Base-by-base conservation (phyloP, 2,888 invertebrate genomes). In the Philonicus albiceps region DNA sequence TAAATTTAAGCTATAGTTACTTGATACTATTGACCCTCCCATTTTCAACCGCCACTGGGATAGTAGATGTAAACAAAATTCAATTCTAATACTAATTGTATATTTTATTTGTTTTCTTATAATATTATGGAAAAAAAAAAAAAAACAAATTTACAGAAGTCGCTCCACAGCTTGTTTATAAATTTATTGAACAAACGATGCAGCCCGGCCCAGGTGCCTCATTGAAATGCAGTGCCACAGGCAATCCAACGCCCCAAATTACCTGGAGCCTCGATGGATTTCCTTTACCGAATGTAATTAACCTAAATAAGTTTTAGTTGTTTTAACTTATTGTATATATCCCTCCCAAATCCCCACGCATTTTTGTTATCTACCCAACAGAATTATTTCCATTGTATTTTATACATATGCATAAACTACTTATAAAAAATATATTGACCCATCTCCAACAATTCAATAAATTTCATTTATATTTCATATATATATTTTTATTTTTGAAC, bases 121-220 rank as follows among this genome's bases (percentile, higher is more conserved):
- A 43, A 43, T 64, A 27, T 27, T 27, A 11, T 64, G 5, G 8
- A n/a, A n/a, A n/a, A n/a, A n/a, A n/a, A n/a, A n/a, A n/a, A n/a
- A n/a, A n/a, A n/a, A n/a, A 22, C 7, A 64, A 27, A 64, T 87
- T 93, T 93, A 30, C 93, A 96, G 96, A 96, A 91, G 95, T 96
- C 8, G 94, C 95, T 37, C 96, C 96, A 0, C 94, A 95, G 88
- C 93, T 96, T 88, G 93, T 95, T 85, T 96, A 96, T 92, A 95
- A 95, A 90, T 96, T 96, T 92, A 95, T 95, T 89, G 96, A 96
- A 90, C 96, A 96, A 92, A 96, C 96, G 73, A 93, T 96, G 89
- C 96, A 96, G 90, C 95, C 95, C 0, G 96, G 96, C 43, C 96
- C 96, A n/a, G 94, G 95, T 27, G 95, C 96, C 86, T 96, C 96